These are phyloP conservation scores for Limnodromus scolopaceus DNA, from an alignment of 2,797 vertebrate genomes.

Conservation along the genomic window DNA sequence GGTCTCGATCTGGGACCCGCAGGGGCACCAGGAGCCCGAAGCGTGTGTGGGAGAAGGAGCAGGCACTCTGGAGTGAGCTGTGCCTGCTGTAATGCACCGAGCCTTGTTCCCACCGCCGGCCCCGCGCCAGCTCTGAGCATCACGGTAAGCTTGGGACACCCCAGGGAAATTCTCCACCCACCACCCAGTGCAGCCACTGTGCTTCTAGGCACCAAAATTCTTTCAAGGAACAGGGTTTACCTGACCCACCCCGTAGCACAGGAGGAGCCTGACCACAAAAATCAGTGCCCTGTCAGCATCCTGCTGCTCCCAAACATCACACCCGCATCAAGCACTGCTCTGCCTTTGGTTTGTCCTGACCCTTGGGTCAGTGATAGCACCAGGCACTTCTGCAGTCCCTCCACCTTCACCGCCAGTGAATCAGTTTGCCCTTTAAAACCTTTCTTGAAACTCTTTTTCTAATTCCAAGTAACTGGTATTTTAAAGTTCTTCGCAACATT, in stretches of 20 bases:
- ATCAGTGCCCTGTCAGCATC: background rate
- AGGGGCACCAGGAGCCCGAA: background rate
- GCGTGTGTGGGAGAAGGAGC: background rate
- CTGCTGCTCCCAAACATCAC: background rate
- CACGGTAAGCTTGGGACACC: background rate
- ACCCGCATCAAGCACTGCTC: background rate
- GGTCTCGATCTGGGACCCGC: too few species aligned
- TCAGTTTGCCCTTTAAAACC: too few species aligned
- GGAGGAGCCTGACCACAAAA: background rate
- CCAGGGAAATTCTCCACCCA: background rate
- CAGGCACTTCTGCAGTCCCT: too few species aligned
- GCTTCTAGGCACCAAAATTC: background rate
- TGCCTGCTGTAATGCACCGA: background rate
- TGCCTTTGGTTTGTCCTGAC: background rate
- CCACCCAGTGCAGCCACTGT: background rate
- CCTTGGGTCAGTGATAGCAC: too few species aligned
- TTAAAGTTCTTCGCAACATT: too few species aligned
- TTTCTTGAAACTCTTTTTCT: too few species aligned
- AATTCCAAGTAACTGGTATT: too few species aligned
- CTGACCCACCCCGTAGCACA: background rate
- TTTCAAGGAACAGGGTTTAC: background rate
- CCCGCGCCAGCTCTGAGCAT: background rate
- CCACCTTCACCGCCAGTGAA: too few species aligned
- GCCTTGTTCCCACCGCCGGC: background rate
- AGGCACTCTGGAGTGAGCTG: background rate